phyloP scores from a whole-genome alignment of 2,888 invertebrate genomes.

The Rhimphoctona megacephalus region DNA sequence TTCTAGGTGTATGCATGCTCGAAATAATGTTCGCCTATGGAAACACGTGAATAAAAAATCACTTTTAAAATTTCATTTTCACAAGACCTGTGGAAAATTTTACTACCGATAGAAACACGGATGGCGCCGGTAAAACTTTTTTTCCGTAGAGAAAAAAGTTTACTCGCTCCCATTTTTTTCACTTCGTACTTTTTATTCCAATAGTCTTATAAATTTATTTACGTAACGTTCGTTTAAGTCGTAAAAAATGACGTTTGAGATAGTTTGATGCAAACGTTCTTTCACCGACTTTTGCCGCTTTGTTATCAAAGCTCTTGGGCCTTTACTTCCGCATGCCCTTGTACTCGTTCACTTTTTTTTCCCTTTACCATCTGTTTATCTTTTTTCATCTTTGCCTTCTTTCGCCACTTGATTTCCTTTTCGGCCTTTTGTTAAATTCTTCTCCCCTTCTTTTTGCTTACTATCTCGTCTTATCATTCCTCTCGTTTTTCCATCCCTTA shows the following conservation, averaged over 20 bases:
- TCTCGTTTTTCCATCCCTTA: constrained; percentile 22
- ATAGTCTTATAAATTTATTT: constrained; percentile 76
- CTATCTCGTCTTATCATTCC: constrained; percentile 31
- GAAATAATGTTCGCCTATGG: not conserved
- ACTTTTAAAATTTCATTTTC: constrained; percentile 45
- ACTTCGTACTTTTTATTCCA: constrained; percentile 3
- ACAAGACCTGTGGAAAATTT: not conserved
- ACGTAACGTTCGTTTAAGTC: constrained; percentile 77
- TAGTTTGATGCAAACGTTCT: constrained; percentile 59
- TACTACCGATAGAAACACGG: not conserved
- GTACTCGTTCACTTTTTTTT: constrained; percentile 4
- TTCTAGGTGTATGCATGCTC: constrained; percentile 6
- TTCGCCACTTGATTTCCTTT: constrained; percentile 11
- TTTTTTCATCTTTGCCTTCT: constrained; percentile 8
- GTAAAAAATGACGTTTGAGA: constrained; percentile 56
- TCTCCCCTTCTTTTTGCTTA: constrained; percentile 22
- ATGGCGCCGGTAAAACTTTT: constrained; percentile 5
- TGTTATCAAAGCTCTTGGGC: constrained; percentile 44
- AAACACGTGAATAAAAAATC: constrained; percentile 27
- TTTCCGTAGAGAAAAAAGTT: not conserved
- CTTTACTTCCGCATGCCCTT: constrained; percentile 27
- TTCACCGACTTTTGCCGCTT: constrained; percentile 33
- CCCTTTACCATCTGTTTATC: constrained; percentile 14
- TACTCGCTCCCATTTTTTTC: not conserved
- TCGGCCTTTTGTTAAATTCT: constrained; percentile 4